These are phyloP conservation scores for Beris morrisii DNA, from an alignment of 2,888 invertebrate genomes.

Conservation along the genomic window DNA sequence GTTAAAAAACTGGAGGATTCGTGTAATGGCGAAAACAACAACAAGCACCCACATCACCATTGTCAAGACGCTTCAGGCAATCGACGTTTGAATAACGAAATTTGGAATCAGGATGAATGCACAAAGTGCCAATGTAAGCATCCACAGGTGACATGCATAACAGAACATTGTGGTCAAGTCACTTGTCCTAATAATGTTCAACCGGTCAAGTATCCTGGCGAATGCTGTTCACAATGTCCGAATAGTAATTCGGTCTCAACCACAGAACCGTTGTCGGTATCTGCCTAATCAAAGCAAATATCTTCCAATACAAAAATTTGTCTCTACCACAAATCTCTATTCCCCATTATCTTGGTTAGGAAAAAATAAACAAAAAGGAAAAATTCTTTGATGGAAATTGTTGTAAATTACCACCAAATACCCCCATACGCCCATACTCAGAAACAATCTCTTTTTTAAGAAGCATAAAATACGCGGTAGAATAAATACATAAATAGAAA, in stretches of 20 bases:
- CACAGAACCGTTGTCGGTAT: constrained; percentile 13
- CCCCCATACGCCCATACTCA: too few species aligned
- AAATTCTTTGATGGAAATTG: constrained; percentile 27
- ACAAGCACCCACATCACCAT: constrained; percentile 49
- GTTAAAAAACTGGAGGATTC: constrained; percentile 55
- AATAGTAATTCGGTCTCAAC: not conserved
- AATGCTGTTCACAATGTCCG: constrained; percentile 57
- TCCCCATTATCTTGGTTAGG: too few species aligned
- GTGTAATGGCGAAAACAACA: constrained; percentile 41
- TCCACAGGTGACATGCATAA: constrained; percentile 57
- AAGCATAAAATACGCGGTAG: too few species aligned
- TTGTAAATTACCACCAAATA: constrained; percentile 27
- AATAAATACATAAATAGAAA: too few species aligned
- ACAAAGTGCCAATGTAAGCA: constrained; percentile 59
- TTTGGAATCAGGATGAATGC: constrained; percentile 58
- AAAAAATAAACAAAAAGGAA: not conserved
- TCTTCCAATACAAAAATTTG: not conserved
- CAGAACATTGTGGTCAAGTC: constrained; percentile 54
- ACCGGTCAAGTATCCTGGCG: constrained; percentile 52
- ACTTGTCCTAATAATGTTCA: constrained; percentile 50
- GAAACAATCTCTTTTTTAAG: too few species aligned
- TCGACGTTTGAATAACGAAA: constrained; percentile 56
- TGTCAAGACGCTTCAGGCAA: constrained; percentile 55
- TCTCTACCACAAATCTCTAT: constrained; percentile 4
- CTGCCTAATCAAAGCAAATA: not conserved